A percentile compares a stretch with the other conserved stretches of the same genome.
These are phyloP conservation scores for Zaprionus capensis DNA, from an alignment of 1,140 invertebrate genomes.

Conservation along the genomic window DNA sequence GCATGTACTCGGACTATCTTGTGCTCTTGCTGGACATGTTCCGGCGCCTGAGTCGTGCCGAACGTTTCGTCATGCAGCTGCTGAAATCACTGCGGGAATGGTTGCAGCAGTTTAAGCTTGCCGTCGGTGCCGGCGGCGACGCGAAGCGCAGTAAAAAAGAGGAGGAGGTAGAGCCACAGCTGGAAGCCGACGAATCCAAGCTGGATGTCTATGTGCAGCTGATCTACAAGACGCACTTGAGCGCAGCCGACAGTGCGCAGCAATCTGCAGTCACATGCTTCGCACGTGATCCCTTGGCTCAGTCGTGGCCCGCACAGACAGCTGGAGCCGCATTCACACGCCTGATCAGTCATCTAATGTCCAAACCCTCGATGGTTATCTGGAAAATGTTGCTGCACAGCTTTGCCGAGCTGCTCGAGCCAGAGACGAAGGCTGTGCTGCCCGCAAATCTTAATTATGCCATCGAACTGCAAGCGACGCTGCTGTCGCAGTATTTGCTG, in stretches of 20 bases:
- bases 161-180: not conserved
- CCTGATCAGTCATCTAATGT: conserved; percentile 65
- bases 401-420: conserved; percentile 58
- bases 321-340: conserved; percentile 69
- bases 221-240: conserved; percentile 34
- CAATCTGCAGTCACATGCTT: not conserved
- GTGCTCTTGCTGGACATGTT: conserved; percentile 75
- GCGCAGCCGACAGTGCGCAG: not conserved
- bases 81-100: conserved; percentile 62
- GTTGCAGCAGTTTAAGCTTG: conserved; percentile 45
- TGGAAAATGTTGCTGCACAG: conserved; percentile 73
- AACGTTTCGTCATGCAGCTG: conserved; percentile 73
- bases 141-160: conserved; percentile 9
- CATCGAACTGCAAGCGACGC: conserved; percentile 67
- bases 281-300: conserved; percentile 28
- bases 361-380: conserved; percentile 78
- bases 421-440: conserved; percentile 18
- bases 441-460: conserved; percentile 45
- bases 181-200: not conserved
- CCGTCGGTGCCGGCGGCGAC: not conserved
- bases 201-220: conserved; percentile 15
- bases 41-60: conserved; percentile 65
- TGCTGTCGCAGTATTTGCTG: conserved; percentile 71
- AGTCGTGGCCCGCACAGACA: conserved; percentile 64
- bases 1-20: conserved; percentile 66